Evolutionary conservation across 1,140 invertebrate species (phyloP).

Genomic region (Platorchestia sp.): DNA sequence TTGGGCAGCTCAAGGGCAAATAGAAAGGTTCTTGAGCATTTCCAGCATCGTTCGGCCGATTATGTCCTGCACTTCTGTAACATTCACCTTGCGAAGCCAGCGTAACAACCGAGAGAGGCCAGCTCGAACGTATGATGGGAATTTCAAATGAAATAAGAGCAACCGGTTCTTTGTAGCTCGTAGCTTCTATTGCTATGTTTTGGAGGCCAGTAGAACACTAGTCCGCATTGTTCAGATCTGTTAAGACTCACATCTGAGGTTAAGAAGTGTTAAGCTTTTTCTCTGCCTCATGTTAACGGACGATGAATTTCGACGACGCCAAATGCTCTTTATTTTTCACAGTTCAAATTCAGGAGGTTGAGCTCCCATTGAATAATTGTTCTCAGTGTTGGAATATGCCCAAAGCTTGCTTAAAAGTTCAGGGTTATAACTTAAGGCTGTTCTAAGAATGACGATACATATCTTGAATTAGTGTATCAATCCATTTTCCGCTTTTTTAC

Average conservation of each 20-base stretch:
- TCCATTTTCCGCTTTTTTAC: too few relatives aligned
- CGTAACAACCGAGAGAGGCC: neutral
- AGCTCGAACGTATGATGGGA: neutral
- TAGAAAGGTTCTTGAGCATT: conserved; percentile 9
- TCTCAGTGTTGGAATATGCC: too few relatives aligned
- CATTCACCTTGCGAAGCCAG: neutral
- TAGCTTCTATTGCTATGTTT: neutral
- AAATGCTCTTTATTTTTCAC: neutral
- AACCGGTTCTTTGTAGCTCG: neutral
- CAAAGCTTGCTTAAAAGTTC: neutral
- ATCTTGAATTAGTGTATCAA: neutral
- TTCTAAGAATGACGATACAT: neutral
- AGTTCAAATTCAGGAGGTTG: neutral
- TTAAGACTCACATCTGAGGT: neutral
- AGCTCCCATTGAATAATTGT: too few relatives aligned
- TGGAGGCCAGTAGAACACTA: neutral
- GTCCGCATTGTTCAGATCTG: neutral
- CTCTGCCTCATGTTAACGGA: neutral
- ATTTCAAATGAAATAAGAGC: neutral
- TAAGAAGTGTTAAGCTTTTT: neutral
- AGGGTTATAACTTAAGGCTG: neutral
- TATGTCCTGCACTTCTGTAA: neutral
- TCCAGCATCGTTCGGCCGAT: neutral
- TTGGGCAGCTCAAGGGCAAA: conserved; percentile 28
- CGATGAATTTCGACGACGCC: neutral